Conservation (phyloP, 2,113 vertebrate genomes). For the Vidua macroura region DNA sequence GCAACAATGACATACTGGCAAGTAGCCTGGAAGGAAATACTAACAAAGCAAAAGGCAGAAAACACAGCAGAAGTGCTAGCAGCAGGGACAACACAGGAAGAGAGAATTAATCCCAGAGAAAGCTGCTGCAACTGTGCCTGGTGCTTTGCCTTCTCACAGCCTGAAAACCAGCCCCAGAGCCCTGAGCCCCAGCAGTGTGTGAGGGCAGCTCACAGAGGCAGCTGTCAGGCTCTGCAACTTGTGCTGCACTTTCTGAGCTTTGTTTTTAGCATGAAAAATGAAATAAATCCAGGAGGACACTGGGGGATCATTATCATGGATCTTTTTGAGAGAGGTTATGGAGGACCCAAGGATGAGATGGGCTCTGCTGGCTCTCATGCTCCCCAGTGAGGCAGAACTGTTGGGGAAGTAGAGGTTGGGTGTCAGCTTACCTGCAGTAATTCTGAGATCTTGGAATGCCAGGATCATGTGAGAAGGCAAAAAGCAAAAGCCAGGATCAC, state of each 20-base stretch:
- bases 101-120: neutral
- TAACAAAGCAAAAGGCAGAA: neutral
- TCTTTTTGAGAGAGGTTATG: neutral
- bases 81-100: neutral
- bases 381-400: neutral
- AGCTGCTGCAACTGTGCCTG: neutral
- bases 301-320: neutral
- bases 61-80: neutral
- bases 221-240: neutral
- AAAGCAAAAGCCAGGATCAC: no score
- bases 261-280: neutral
- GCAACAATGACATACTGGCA: neutral
- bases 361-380: neutral
- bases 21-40: neutral
- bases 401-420: no score
- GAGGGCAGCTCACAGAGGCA: neutral
- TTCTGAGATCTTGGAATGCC: neutral
- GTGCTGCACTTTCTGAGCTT: neutral
- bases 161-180: neutral
- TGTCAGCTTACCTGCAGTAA: no score
- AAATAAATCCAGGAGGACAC: neutral
- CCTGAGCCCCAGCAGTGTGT: neutral
- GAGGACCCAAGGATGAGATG: rapidly evolving
- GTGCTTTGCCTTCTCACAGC: neutral
- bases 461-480: neutral